A percentile compares a stretch with the other conserved stretches of the same genome.
Evolutionary conservation across 2,797 vertebrate genomes (phyloP).

Genomic region (Knipowitschia caucasica): DNA sequence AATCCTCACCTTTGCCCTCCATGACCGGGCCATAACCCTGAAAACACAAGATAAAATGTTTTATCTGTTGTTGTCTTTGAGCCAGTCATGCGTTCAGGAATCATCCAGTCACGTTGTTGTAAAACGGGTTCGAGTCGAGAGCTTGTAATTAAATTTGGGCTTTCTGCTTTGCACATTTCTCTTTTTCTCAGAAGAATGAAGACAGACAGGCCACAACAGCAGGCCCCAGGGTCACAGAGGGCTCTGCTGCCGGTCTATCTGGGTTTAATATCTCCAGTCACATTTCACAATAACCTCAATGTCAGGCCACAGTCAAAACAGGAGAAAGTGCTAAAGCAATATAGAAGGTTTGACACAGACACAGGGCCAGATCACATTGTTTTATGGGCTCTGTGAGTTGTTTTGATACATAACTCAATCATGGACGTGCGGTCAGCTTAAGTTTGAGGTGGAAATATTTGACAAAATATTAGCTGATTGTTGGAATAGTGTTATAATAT

Average conservation of each 20-base stretch:
- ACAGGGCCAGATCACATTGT: background rate
- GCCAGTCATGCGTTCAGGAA: conserved; percentile 1
- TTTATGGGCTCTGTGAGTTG: background rate
- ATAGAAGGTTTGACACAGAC: background rate
- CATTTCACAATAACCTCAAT: background rate
- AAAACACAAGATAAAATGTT: background rate
- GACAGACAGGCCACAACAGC: background rate
- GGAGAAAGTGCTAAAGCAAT: background rate
- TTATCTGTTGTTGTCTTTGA: conserved; percentile 1
- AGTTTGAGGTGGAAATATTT: no score
- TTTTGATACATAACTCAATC: background rate
- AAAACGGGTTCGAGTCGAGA: conserved; percentile 7
- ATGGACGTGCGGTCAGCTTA: background rate
- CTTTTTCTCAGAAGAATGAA: conserved; percentile 4
- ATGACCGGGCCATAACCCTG: background rate
- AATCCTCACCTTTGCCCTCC: background rate
- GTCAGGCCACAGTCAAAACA: background rate
- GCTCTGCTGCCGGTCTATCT: background rate
- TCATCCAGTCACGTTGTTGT: conserved; percentile 7
- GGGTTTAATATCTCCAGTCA: conserved; percentile 1
- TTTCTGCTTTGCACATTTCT: conserved; percentile 8
- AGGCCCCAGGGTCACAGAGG: background rate
- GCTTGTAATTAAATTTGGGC: conserved; percentile 8
- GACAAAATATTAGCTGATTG: no score
- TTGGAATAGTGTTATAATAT: no score